These are phyloP conservation scores for Diplodus puntazzo DNA, from an alignment of 2,797 vertebrate species.

Conservation along the genomic window DNA sequence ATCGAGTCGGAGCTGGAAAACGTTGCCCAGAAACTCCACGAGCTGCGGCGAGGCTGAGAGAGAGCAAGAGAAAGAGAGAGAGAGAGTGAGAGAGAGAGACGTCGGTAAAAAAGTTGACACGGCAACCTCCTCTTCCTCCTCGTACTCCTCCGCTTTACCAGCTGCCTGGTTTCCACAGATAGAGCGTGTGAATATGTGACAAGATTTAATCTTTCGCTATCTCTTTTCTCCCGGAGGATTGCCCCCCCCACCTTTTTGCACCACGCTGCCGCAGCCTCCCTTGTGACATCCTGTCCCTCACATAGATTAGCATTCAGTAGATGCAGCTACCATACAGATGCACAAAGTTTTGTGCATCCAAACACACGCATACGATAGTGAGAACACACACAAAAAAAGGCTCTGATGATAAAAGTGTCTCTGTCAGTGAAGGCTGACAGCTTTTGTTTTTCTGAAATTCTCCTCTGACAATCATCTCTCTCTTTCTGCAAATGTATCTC, in stretches of 20 bases:
- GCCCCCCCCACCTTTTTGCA: conserved; percentile 11
- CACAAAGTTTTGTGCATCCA: conserved; percentile 13
- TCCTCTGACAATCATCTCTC: conserved; percentile 64
- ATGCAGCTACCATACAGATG: conserved; percentile 36
- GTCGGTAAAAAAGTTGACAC: conserved; percentile 37
- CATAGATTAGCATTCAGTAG: conserved; percentile 55
- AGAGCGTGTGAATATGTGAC: conserved; percentile 67
- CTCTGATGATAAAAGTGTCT: conserved; percentile 27
- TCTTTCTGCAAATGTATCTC: conserved; percentile 60
- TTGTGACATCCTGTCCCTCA: conserved; percentile 36
- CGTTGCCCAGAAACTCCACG: conserved; percentile 92
- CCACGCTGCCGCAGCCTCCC: conserved; percentile 60
- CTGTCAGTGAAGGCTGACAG: conserved; percentile 34
- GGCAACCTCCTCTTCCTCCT: conserved; percentile 55
- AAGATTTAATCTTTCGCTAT: conserved; percentile 65
- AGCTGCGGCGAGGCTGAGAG: conserved; percentile 85
- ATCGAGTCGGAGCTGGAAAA: conserved; percentile 96
- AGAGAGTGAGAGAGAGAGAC: conserved; percentile 25
- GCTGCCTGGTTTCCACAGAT: conserved; percentile 69
- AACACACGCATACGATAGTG: conserved; percentile 14
- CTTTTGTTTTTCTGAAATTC: conserved; percentile 30
- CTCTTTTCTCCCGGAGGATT: conserved; percentile 34
- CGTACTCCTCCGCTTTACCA: conserved; percentile 70
- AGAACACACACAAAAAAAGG: conserved; percentile 19
- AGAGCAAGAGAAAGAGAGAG: conserved; percentile 26